Percentiles rank a stretch among this genome's conserved stretches.
Evolutionary conservation across 2,113 vertebrate genomes (phyloP).

Genomic region (Lagenorhynchus albirostris): DNA sequence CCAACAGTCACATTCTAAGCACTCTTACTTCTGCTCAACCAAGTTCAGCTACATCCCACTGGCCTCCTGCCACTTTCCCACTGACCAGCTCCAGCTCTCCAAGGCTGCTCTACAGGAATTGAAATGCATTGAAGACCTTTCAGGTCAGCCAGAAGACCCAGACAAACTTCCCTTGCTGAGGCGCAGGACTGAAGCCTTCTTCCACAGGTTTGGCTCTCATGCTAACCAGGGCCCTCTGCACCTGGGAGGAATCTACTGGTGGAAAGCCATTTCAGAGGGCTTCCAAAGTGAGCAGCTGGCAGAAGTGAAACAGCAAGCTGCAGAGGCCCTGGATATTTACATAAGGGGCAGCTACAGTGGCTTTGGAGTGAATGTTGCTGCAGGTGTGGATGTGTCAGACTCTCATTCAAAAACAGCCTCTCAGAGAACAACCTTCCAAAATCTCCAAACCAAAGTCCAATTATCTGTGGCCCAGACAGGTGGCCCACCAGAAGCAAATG

Average conservation of each 20-base stretch:
- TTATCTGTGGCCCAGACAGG: constrained; percentile 63
- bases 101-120: constrained; percentile 70
- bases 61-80: constrained; percentile 75
- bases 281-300: constrained; percentile 44
- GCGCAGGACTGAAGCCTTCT: constrained; percentile 60
- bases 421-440: fast-evolving
- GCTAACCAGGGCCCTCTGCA: constrained; percentile 77
- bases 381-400: fast-evolving
- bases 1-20: neutral
- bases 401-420: neutral
- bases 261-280: constrained; percentile 70
- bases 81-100: constrained; percentile 71
- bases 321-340: neutral
- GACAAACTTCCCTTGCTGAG: neutral
- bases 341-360: neutral
- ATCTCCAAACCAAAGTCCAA: neutral
- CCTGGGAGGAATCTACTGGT: constrained; percentile 82
- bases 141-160: neutral
- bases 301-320: constrained; percentile 49
- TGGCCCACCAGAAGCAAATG: constrained; percentile 63
- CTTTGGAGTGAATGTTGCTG: fast-evolving
- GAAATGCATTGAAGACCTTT: constrained; percentile 63
- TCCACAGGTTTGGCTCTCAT: constrained; percentile 79
- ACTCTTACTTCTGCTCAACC: constrained; percentile 67
- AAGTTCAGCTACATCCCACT: constrained; percentile 75